Conservation (phyloP, 2,888 invertebrate genomes). For the Cremastinae sp. region DNA sequence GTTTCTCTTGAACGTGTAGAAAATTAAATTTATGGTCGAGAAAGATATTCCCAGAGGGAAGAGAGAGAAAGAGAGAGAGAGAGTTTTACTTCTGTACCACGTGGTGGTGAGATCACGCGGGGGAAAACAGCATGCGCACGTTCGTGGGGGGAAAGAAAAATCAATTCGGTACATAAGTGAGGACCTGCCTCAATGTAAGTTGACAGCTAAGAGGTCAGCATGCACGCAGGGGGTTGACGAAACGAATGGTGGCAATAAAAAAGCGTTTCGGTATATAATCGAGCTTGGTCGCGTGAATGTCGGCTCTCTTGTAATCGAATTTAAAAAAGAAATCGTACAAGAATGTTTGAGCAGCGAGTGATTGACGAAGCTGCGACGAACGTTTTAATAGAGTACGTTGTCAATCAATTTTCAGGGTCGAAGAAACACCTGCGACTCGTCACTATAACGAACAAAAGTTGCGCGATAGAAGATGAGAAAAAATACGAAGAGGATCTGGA, state of each 20-base stretch:
- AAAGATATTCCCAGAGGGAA: background rate
- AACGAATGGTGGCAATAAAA: conserved; percentile 15
- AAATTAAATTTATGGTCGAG: background rate
- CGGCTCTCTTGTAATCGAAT: conserved; percentile 16
- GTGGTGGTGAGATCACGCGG: conserved; percentile 43
- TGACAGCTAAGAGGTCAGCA: conserved; percentile 52
- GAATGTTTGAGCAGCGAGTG: conserved; percentile 22
- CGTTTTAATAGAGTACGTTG: too few relatives aligned
- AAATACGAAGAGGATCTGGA: conserved; percentile 3
- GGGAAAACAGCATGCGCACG: conserved; percentile 27
- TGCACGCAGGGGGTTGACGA: conserved; percentile 24
- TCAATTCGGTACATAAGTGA: conserved; percentile 48
- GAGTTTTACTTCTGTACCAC: conserved; percentile 17
- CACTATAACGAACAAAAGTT: conserved; percentile 1
- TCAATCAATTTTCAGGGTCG: conserved; percentile 48
- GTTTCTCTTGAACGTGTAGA: too few relatives aligned
- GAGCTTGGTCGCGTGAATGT: conserved; percentile 25
- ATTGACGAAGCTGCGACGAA: conserved; percentile 42
- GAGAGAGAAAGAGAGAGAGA: background rate
- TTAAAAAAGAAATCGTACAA: conserved; percentile 22
- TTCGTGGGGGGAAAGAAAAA: conserved; percentile 38
- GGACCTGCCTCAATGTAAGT: conserved; percentile 56
- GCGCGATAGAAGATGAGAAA: background rate
- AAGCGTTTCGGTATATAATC: conserved; percentile 16
- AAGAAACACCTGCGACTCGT: conserved; percentile 27